These are phyloP conservation scores for Tetragnatha montana DNA, from an alignment of 2,888 invertebrate species.

Conservation along the genomic window DNA sequence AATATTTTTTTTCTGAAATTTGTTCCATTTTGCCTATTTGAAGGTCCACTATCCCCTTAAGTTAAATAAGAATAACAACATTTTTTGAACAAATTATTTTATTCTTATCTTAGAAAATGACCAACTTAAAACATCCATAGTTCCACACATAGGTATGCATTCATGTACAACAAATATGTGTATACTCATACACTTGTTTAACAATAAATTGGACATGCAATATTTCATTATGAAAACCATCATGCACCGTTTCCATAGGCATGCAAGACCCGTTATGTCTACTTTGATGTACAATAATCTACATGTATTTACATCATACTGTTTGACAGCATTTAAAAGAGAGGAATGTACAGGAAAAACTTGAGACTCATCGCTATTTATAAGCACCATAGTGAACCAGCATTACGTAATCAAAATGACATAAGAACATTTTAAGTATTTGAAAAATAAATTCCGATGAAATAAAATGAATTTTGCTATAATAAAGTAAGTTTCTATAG, in stretches of 20 bases:
- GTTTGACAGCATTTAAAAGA: constrained; percentile 39
- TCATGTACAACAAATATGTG: constrained; percentile 31
- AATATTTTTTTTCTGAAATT: too few species aligned
- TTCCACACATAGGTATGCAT: constrained; percentile 39
- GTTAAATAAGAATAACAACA: too few species aligned
- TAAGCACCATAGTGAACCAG: constrained; percentile 70
- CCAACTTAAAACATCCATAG: constrained; percentile 65
- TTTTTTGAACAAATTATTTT: constrained; percentile 57
- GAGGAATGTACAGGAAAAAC: constrained; percentile 45
- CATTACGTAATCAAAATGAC: constrained; percentile 47
- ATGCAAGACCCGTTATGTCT: constrained; percentile 62
- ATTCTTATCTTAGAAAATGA: constrained; percentile 49
- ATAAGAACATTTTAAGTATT: not conserved
- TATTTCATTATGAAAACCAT: constrained; percentile 48
- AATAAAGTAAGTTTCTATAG: not conserved
- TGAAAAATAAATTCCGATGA: not conserved
- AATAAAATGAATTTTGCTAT: not conserved
- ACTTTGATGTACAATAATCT: constrained; percentile 36
- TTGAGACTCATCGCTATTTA: constrained; percentile 25
- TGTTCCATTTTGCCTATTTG: too few species aligned
- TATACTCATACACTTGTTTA: constrained; percentile 21
- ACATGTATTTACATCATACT: constrained; percentile 54
- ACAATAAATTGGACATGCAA: constrained; percentile 59
- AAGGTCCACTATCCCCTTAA: too few species aligned
- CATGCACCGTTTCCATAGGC: constrained; percentile 54